These are phyloP conservation scores for Malurus splendens DNA, from an alignment of 2,797 vertebrate species.

Conservation along the genomic window DNA sequence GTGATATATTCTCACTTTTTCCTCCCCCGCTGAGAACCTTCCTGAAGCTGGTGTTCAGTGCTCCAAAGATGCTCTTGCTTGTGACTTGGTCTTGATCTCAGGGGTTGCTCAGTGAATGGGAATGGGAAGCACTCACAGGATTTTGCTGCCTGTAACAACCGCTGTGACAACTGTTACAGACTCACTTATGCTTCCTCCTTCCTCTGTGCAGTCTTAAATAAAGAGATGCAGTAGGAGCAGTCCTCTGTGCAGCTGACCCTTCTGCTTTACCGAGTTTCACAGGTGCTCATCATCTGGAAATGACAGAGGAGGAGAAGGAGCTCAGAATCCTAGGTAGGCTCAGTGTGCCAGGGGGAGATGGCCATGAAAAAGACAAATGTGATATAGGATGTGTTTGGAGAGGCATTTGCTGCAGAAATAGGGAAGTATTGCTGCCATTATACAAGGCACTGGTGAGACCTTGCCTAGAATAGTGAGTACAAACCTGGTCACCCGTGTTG, in stretches of 20 bases:
- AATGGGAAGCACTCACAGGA: background rate
- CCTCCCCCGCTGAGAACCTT: background rate
- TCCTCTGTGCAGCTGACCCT: background rate
- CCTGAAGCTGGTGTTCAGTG: background rate
- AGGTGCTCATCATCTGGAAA: conserved; percentile 1
- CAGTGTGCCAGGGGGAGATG: background rate
- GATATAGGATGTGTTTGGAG: background rate
- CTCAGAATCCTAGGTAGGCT: background rate
- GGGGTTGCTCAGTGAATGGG: background rate
- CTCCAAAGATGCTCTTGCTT: background rate
- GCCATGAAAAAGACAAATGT: conserved; percentile 1
- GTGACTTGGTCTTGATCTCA: background rate
- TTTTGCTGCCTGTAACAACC: background rate
- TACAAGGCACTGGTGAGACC: background rate
- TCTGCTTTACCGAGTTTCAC: background rate
- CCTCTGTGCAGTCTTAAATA: conserved; percentile 12
- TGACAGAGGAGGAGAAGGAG: background rate
- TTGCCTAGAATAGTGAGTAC: background rate
- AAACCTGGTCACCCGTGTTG: background rate
- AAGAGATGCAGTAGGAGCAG: background rate
- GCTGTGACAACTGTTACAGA: background rate
- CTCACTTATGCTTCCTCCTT: background rate
- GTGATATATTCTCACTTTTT: background rate
- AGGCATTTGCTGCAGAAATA: background rate
- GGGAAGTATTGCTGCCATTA: background rate